Evolutionary conservation across 2,797 vertebrate species (phyloP).

Genomic region (Garrulus glandarius): DNA sequence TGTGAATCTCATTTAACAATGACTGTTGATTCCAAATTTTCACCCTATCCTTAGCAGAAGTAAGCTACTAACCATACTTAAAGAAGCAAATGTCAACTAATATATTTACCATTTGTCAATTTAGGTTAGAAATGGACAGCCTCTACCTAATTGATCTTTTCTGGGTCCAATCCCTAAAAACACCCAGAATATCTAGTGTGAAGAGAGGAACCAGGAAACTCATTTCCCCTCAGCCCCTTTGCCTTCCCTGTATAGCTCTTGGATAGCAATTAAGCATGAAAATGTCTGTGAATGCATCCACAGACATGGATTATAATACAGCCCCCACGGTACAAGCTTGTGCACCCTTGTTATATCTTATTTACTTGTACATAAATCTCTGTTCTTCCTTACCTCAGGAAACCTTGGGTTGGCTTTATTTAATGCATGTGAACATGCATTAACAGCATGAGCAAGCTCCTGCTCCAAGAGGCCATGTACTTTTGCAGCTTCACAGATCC

Average conservation of each 20-base stretch:
- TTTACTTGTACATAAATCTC: not conserved
- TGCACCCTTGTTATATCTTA: not conserved
- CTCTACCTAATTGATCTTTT: not conserved
- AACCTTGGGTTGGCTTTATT: conserved; percentile 95
- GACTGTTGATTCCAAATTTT: not conserved
- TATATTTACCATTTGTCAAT: not conserved
- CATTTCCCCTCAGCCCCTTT: not conserved
- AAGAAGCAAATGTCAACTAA: not conserved
- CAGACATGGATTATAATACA: not conserved
- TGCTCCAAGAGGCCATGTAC: conserved; percentile 92
- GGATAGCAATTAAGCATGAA: not conserved
- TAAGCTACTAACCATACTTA: not conserved
- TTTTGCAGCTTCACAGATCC: conserved; percentile 96
- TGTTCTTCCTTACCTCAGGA: conserved; percentile 84
- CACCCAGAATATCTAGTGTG: not conserved
- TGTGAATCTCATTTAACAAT: not conserved
- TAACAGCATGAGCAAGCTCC: conserved; percentile 96
- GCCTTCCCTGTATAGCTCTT: not conserved
- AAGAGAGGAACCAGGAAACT: not conserved
- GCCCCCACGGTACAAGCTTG: not conserved
- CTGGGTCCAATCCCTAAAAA: not conserved
- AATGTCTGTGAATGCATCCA: not conserved
- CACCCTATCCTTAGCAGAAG: not conserved
- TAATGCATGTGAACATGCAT: conserved; percentile 95
- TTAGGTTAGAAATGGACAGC: not conserved